Percentiles rank a stretch among this genome's conserved stretches.
These are phyloP conservation scores for Tineola bisselliella DNA, from an alignment of 2,888 invertebrate species.

Conservation along the genomic window DNA sequence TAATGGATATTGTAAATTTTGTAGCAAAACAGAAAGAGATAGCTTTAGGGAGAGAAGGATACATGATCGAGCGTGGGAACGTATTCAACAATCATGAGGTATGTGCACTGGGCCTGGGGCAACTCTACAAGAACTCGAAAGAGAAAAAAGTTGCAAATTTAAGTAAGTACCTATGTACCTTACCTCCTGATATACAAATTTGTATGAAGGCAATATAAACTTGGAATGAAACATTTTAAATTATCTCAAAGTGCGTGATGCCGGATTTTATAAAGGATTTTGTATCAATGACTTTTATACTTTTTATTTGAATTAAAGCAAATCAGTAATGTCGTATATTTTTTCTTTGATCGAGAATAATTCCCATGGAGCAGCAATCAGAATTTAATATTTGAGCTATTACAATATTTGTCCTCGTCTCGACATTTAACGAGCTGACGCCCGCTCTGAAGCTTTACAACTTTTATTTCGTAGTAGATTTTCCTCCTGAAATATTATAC, in stretches of 20 bases:
- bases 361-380: background rate
- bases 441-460: background rate
- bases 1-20: background rate
- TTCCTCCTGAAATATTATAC: background rate
- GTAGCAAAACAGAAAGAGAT: slow-evolving; percentile 18
- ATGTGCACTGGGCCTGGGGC: slow-evolving; percentile 6
- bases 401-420: background rate
- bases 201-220: background rate
- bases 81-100: slow-evolving; percentile 14
- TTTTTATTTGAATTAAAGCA: too few relatives aligned
- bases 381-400: background rate
- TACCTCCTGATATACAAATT: background rate
- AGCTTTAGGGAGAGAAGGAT: slow-evolving; percentile 25
- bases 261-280: too few relatives aligned
- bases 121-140: slow-evolving; percentile 5
- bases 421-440: background rate
- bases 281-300: too few relatives aligned
- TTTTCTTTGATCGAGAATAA: background rate
- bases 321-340: too few relatives aligned
- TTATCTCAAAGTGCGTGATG: background rate
- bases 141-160: slow-evolving; percentile 11
- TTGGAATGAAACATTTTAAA: background rate
- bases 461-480: background rate
- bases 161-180: background rate
- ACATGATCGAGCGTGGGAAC: slow-evolving; percentile 43